Evolutionary conservation across 92 coral and sea anemone genomes (phyloP), one percentile per base, ranked within the genome.

Genomic region (Scolanthus callimorphus): DNA sequence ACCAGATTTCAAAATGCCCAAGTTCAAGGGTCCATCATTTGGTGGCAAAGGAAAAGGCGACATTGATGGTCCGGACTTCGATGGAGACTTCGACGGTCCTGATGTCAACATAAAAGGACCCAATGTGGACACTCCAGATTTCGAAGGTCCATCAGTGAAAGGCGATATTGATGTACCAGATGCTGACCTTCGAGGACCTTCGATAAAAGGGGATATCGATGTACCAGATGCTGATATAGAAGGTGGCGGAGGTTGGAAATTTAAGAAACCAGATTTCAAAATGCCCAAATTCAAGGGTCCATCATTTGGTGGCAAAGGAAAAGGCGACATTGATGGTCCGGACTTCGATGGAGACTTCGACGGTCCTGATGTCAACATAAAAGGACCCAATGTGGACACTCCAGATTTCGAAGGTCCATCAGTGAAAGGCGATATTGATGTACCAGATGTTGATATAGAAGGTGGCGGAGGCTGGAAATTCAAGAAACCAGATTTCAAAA

Each of bases 71-170:
- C 47, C 46, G 3, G 43, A 56, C 11, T 65, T 65, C 25, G 57
- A 29, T 17, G 68, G 56, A 20, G 69, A 48, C 11, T 45, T 62
- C 3, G 69, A 62, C 17, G 69, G 68, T 4, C 17, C 68, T 47
- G 68, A 61, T 26, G 56, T 45, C 11, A 29, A 45, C 9, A 12
- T 61, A 2, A 45, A 43, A 9, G 68, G 56, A 1, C 63, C 63
- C 10, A 38, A 48, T 11, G 47, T 48, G 3, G 37, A 58, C 17
- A 17, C 3, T 17, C 62, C 62, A 15, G 19, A 29, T 4, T 69
- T 70, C 21, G 28, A 46, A 11, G 71, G 57, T 21, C 67, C 70
- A 21, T 50, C 60, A n/a, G 3, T 55, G 17, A 78, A 63, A n/a
- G 51, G 66, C 20, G 53, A 26, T n/a, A 27, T 43, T 13, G 67